These are phyloP conservation scores for Nothoprocta pentlandii DNA, from an alignment of 2,113 vertebrate species.

Conservation along the genomic window DNA sequence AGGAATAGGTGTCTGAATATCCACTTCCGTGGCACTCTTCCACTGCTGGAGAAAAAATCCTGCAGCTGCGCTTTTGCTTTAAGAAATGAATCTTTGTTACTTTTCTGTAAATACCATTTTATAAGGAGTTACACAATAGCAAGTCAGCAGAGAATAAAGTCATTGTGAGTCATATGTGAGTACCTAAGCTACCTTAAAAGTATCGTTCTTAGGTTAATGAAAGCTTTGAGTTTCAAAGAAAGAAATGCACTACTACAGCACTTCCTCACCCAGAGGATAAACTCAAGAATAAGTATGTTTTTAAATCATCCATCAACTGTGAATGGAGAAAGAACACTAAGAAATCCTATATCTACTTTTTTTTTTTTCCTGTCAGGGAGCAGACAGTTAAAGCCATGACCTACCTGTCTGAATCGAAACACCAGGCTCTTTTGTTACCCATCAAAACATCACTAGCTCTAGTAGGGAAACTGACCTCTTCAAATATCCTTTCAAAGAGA, in stretches of 20 bases:
- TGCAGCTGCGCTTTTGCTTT: not conserved
- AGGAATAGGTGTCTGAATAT: not conserved
- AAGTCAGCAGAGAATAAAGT: not conserved
- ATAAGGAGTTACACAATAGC: slow-evolving; percentile 20
- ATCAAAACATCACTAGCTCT: slow-evolving; percentile 26
- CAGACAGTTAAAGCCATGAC: slow-evolving; percentile 38
- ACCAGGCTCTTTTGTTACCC: not conserved
- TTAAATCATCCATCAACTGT: not conserved
- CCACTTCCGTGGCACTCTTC: slow-evolving; percentile 11
- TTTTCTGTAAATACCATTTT: not conserved
- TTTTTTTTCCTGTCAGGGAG: not conserved
- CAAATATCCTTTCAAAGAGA: slow-evolving; percentile 20
- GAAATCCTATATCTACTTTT: not conserved
- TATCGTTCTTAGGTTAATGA: slow-evolving; percentile 19
- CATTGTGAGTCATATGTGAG: not conserved
- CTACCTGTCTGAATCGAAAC: slow-evolving; percentile 39
- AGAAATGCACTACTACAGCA: not conserved
- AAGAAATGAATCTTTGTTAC: not conserved
- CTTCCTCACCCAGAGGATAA: slow-evolving; percentile 10
- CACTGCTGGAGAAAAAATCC: not conserved
- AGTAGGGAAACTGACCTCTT: slow-evolving; percentile 23
- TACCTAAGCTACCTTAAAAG: slow-evolving; percentile 28
- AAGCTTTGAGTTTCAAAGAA: not conserved
- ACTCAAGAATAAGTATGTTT: slow-evolving; percentile 6
- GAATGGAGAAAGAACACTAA: slow-evolving; percentile 9